Percentiles rank a stretch among this genome's conserved stretches.
Conservation (phyloP, 2,113 vertebrate species). For the Pelusios castaneus region DNA sequence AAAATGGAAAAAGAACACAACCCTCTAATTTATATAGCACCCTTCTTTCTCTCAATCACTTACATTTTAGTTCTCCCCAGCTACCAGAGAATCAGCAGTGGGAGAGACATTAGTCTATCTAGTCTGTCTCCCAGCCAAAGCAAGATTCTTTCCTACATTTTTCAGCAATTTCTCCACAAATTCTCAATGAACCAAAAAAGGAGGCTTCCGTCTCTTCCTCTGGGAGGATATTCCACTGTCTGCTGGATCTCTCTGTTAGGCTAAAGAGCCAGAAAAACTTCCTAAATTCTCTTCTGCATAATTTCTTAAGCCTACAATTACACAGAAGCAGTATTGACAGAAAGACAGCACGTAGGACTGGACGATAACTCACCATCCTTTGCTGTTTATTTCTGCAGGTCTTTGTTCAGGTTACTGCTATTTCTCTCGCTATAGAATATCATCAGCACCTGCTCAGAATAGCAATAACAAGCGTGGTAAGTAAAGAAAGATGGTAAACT, state of each 20-base stretch:
- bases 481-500: not conserved
- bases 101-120: not conserved
- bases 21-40: not conserved
- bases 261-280: not conserved
- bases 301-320: not conserved
- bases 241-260: not conserved
- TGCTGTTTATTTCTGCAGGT: not conserved
- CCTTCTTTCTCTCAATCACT: not conserved
- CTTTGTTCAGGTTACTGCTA: too few species aligned
- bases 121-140: not conserved
- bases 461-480: not conserved
- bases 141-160: not conserved
- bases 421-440: not conserved
- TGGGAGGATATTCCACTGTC: not conserved
- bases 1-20: not conserved
- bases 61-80: not conserved
- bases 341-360: not conserved
- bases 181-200: not conserved
- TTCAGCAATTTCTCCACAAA: not conserved
- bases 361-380: not conserved
- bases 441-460: too few species aligned
- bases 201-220: not conserved
- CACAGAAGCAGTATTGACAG: not conserved
- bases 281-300: not conserved
- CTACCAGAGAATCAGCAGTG: not conserved